Base-by-base conservation (phyloP, 1,140 invertebrate species). In the Grapholita molesta region DNA sequence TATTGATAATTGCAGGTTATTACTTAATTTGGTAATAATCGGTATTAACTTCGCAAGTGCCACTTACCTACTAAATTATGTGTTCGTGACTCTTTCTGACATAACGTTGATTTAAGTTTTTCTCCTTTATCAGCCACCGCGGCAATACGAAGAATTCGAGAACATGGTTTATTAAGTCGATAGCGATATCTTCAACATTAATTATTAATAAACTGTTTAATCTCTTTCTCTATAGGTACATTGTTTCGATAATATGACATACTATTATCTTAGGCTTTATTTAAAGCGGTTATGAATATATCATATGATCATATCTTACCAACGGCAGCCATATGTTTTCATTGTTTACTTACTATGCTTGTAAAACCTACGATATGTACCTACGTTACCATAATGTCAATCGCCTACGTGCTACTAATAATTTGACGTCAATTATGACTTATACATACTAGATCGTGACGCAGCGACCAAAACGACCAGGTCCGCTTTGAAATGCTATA, bases 401-500 rank as follows among this genome's bases (percentile, higher is more conserved):
- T 30, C 35, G 35, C 23, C 21, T 35, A 38, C 64, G 64, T 38
- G 6, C 21, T 25, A 23, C 12, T 66, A 66, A n/a, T n/a, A n/a
- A 66, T 66, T 66, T 66, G 64, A 66, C 64, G 35, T 38, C 32
- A 38, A 66, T 18, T 66, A 66, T 42, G 64, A 66, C 32, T 11
- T 66, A 66, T 66, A 30, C 28, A 61, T 30, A 61, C 25, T 61
- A 28, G 55, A 61, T 61, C 24, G n/a, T 61, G 55, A 61, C 55
- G 55, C 55, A 21, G 9, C 64, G 18, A 12, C 32, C 64, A 32
- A 66, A 66, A 38, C 35, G 3, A 2, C 11, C 21, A 18, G 64
- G 64, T 66, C 64, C 32, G 64, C 35, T 35, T 66, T 66, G 64
- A 38, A 42, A 35, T 66, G 64, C 35, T 66, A 66, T 32, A 61